Conservation (phyloP, 2,113 vertebrate genomes). For the Asarcornis scutulata region DNA sequence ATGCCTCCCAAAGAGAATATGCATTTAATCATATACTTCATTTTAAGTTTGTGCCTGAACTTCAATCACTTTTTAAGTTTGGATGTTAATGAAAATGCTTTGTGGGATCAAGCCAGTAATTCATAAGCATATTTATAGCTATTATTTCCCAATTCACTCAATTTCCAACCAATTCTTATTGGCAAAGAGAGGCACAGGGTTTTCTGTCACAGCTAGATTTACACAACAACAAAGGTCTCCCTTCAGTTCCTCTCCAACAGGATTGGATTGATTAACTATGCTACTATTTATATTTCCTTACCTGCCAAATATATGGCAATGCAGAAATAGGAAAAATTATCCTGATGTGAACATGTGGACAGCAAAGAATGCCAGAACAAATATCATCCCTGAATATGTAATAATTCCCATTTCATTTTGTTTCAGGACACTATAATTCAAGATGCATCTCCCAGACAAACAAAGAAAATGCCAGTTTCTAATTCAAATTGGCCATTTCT, state of each 20-base stretch:
- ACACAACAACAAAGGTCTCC: slow-evolving; percentile 20
- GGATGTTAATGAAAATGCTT: slow-evolving; percentile 46
- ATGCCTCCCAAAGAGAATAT: not conserved
- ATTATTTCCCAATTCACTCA: not conserved
- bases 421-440: slow-evolving; percentile 14
- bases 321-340: slow-evolving; percentile 50
- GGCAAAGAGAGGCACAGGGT: not conserved
- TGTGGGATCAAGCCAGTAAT: slow-evolving; percentile 1
- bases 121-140: not conserved
- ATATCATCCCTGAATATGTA: slow-evolving; percentile 2
- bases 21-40: not conserved
- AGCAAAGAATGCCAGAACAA: slow-evolving; percentile 54
- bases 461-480: not conserved
- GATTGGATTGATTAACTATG: slow-evolving; percentile 39
- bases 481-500: not conserved
- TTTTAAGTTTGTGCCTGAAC: slow-evolving; percentile 15
- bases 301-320: slow-evolving; percentile 49
- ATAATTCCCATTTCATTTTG: not conserved
- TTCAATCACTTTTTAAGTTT: slow-evolving; percentile 4
- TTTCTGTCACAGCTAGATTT: slow-evolving; percentile 29
- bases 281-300: slow-evolving; percentile 53
- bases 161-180: slow-evolving; percentile 2
- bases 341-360: slow-evolving; percentile 34
- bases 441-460: not conserved
- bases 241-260: slow-evolving; percentile 27